These are phyloP conservation scores for Metridium senile DNA, from an alignment of 92 coral and sea anemone genomes.

Conservation along the genomic window DNA sequence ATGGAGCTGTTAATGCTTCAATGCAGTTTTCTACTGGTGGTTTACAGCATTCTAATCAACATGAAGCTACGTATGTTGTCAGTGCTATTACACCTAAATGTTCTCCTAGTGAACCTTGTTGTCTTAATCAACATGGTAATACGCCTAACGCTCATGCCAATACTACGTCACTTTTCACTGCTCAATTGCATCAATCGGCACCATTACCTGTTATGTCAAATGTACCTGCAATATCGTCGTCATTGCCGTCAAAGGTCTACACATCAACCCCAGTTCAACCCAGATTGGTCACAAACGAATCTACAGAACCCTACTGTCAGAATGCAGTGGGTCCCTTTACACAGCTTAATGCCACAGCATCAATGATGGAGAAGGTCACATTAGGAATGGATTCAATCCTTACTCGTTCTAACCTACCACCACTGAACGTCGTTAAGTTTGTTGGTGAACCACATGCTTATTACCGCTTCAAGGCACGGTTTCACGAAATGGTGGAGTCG, in stretches of 20 bases:
- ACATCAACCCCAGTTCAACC: neutral
- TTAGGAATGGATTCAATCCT: constrained; percentile 40
- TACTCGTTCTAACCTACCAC: constrained; percentile 49
- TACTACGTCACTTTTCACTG: neutral
- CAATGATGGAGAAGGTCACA: constrained; percentile 37
- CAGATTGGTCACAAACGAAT: neutral
- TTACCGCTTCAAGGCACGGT: constrained; percentile 49
- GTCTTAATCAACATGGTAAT: neutral
- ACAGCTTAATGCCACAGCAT: constrained; percentile 19
- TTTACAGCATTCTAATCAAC: neutral
- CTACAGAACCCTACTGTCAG: neutral
- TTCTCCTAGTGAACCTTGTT: neutral
- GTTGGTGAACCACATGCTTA: constrained; percentile 42
- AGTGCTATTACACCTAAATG: neutral
- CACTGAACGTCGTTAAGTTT: constrained; percentile 45
- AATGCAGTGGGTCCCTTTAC: constrained; percentile 16
- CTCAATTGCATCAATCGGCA: neutral
- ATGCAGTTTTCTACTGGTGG: neutral
- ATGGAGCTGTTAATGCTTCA: neutral
- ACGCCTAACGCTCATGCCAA: neutral
- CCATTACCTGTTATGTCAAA: neutral
- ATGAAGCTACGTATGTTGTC: neutral
- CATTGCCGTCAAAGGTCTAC: neutral
- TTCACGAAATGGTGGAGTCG: constrained; percentile 53
- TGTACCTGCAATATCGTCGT: neutral